Conservation (phyloP, 2,888 invertebrate species). For the Celastrina argiolus region DNA sequence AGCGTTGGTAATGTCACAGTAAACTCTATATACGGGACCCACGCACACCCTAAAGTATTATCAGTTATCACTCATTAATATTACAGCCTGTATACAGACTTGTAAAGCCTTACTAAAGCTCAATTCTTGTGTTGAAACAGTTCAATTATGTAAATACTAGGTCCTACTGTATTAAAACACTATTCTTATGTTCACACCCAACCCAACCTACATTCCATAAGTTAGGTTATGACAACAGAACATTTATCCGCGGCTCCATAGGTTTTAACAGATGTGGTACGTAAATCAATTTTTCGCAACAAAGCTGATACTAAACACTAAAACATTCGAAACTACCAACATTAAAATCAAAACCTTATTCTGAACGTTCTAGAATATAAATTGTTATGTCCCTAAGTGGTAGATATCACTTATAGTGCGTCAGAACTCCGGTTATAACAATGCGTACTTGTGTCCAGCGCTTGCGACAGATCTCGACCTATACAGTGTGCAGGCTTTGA, state of each 20-base stretch:
- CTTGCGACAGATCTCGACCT: slow-evolving; percentile 43
- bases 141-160: neutral
- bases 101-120: neutral
- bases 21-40: too few relatives aligned
- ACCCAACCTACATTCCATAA: slow-evolving; percentile 40
- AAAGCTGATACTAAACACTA: slow-evolving; percentile 40
- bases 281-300: slow-evolving; percentile 77
- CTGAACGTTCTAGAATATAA: slow-evolving; percentile 28
- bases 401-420: slow-evolving; percentile 33
- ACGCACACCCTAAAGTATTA: too few relatives aligned
- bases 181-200: slow-evolving; percentile 31
- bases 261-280: slow-evolving; percentile 63
- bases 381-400: slow-evolving; percentile 25
- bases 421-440: slow-evolving; percentile 53
- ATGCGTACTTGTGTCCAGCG: slow-evolving; percentile 68
- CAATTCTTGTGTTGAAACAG: neutral
- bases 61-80: too few relatives aligned
- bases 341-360: slow-evolving; percentile 19
- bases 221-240: slow-evolving; percentile 47
- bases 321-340: slow-evolving; percentile 23
- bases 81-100: too few relatives aligned
- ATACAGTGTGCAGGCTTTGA: slow-evolving; percentile 11
- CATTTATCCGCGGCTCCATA: slow-evolving; percentile 44
- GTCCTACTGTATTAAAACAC: neutral
- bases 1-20: too few relatives aligned